Evolutionary conservation across 2,797 vertebrate species (phyloP), one percentile per base, ranked within the genome.

Genomic region (Picus viridis): DNA sequence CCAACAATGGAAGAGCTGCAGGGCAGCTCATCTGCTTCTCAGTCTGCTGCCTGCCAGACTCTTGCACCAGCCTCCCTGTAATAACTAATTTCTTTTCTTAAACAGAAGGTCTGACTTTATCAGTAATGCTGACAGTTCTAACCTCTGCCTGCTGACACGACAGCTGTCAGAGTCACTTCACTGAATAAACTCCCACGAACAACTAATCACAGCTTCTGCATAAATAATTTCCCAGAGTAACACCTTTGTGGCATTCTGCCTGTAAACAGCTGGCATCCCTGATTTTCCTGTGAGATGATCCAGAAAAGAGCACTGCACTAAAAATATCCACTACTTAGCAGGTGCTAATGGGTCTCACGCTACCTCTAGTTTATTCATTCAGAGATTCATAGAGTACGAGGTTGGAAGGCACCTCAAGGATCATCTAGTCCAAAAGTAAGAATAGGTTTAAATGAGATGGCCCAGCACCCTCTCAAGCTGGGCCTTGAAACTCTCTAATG

Each of bases 171-270:
- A 71, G 81, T 93, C 5, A 34, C 47, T 80, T 74, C 39, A 13
- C 36, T 61, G 82, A 84, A 76, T 71, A 77, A 90, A 71, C 29
- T 83, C 80, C 61, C 30, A 45, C 8, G 56, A 94, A 47, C 36
- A 90, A 83, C 51, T 71, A 51, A 76, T 83, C n/a, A 59, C 27
- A 83, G 69, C 16, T 29, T 34, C 56, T 69, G 72, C 43, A 57
- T 85, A 83, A 90, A 85, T 90, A 74, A 84, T 88, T 72, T 51
- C 76, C 47, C 53, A 64, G 64, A 88, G 2, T 70, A 86, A 75
- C 80, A 86, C 19, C 12, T 79, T 76, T 51, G 23, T 86, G 73
- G 58, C 36, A 51, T 74, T 90, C 65, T 67, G 45, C 49, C 77
- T 83, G 51, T 65, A 71, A 73, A 70, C n/a, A 70, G 36, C 57